phyloP scores from a whole-genome alignment of 2,888 invertebrate genomes.

The Drosophila yooni region DNA sequence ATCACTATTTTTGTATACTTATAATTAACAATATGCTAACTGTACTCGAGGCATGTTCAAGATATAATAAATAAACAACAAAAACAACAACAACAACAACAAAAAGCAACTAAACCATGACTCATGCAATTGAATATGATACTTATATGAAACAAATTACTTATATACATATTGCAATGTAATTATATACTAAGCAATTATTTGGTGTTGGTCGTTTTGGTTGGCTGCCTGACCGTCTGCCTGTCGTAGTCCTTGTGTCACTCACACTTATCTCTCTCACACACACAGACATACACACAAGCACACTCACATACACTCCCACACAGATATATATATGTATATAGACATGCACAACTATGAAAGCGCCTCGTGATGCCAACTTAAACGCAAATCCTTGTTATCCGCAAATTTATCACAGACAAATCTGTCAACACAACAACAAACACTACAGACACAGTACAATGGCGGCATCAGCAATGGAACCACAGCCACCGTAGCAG shows the following conservation, averaged over 20 bases:
- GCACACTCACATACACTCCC: slow-evolving; percentile 7
- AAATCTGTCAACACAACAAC: slow-evolving; percentile 79
- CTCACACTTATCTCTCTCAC: slow-evolving; percentile 11
- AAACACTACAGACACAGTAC: slow-evolving; percentile 69
- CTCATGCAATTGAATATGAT: slow-evolving; percentile 46
- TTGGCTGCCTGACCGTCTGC: slow-evolving; percentile 59
- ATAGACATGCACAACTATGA: slow-evolving; percentile 40
- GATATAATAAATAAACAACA: slow-evolving; percentile 14
- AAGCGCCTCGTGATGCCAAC: slow-evolving; percentile 61
- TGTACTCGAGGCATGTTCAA: slow-evolving; percentile 69
- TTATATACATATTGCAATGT: slow-evolving; percentile 26
- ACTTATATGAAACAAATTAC: slow-evolving; percentile 32
- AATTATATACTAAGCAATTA: slow-evolving; percentile 46
- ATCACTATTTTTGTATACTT: slow-evolving; percentile 41
- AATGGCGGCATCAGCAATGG: slow-evolving; percentile 64
- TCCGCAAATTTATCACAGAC: slow-evolving; percentile 81
- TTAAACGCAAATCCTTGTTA: slow-evolving; percentile 81
- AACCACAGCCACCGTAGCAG: slow-evolving; percentile 38
- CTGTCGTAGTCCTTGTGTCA: slow-evolving; percentile 57
- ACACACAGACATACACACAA: slow-evolving; percentile 12
- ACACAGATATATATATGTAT: slow-evolving; percentile 6
- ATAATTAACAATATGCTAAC: slow-evolving; percentile 54
- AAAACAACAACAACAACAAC: slow-evolving; percentile 5
- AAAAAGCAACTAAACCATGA: slow-evolving; percentile 60
- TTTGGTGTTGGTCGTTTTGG: slow-evolving; percentile 75